These are phyloP conservation scores for Nomia melanderi DNA, from an alignment of 1,140 invertebrate genomes.

Conservation along the genomic window DNA sequence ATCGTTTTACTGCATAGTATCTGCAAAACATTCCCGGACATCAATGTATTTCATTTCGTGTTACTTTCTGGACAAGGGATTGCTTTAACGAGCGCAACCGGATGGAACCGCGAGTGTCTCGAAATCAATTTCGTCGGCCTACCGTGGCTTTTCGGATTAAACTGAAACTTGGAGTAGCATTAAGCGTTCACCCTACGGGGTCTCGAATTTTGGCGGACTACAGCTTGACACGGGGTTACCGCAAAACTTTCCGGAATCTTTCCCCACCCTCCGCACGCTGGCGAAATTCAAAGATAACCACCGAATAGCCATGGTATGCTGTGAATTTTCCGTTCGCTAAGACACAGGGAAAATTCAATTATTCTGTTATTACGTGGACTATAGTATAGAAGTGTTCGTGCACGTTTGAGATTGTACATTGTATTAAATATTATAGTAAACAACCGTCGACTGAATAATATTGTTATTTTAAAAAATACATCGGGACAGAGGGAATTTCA, in stretches of 20 bases:
- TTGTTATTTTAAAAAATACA: no score
- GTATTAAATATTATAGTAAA: no score
- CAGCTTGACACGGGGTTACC: constrained; percentile 42
- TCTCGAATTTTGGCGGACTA: constrained; percentile 72
- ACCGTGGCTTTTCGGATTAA: constrained; percentile 81
- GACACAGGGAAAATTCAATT: neutral
- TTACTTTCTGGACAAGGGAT: neutral
- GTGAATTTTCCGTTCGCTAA: neutral
- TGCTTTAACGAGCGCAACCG: constrained; percentile 35
- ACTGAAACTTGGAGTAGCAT: constrained; percentile 77
- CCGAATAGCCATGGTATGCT: neutral
- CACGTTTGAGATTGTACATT: no score
- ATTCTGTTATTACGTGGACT: no score
- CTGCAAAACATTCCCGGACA: neutral
- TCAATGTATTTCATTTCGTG: neutral
- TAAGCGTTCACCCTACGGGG: constrained; percentile 73
- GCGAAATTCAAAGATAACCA: constrained; percentile 14
- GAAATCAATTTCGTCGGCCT: constrained; percentile 79
- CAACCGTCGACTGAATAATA: no score
- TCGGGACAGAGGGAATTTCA: no score
- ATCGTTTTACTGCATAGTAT: no score
- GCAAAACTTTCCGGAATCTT: constrained; percentile 60
- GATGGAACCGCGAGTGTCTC: constrained; percentile 52
- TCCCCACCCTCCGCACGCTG: constrained; percentile 3
- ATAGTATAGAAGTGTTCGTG: no score